Percentiles rank a stretch among this genome's conserved stretches.
Evolutionary conservation across 1,140 invertebrate species (phyloP).

Genomic region (Tribolium castaneum): DNA sequence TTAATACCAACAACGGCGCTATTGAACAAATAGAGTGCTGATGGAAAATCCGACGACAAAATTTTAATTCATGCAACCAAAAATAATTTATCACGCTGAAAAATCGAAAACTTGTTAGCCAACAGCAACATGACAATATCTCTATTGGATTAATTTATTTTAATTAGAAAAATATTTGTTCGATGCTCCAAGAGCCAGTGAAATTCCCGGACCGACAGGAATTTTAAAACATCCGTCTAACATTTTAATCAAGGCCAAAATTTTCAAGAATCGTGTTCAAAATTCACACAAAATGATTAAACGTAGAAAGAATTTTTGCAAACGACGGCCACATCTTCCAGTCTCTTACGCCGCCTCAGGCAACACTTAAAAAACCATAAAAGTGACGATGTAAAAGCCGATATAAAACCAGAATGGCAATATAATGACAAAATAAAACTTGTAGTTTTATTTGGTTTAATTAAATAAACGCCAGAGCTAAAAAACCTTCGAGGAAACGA

Average conservation of each 20-base stretch:
- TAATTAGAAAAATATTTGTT: not conserved
- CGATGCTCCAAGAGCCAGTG: not conserved
- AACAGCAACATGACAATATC: not conserved
- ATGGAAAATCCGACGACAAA: not conserved
- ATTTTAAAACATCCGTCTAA: not conserved
- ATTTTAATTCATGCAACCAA: too few species aligned
- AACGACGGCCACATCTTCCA: not conserved
- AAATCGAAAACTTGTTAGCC: not conserved
- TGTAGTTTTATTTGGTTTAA: not conserved
- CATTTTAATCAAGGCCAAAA: not conserved
- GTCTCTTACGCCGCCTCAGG: not conserved
- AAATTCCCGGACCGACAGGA: not conserved
- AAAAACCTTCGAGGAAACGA: too few species aligned
- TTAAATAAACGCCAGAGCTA: not conserved
- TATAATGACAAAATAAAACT: not conserved
- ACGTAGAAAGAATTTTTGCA: not conserved
- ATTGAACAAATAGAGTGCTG: not conserved
- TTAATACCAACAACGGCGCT: not conserved
- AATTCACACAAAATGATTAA: not conserved
- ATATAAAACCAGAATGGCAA: not conserved
- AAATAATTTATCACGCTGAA: too few species aligned
- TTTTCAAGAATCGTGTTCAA: not conserved
- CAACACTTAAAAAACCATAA: not conserved
- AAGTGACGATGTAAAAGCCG: not conserved
- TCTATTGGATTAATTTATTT: not conserved